Conservation (phyloP, 2,797 vertebrate species). For the Chrosomus eos region DNA sequence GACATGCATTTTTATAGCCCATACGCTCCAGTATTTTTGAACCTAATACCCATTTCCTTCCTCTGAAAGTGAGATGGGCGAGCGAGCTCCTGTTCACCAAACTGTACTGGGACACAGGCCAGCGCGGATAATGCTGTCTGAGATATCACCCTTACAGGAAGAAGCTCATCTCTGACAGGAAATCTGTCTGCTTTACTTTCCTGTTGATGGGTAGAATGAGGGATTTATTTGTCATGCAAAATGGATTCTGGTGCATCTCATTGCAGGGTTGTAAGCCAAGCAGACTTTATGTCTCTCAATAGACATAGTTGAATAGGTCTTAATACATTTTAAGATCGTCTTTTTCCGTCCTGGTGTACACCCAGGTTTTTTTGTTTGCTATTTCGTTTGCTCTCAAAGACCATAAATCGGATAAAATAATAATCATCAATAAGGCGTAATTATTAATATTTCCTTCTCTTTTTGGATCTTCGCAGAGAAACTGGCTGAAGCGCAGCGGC, state of each 20-base stretch:
- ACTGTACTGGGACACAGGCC: conserved; percentile 36
- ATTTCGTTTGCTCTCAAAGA: not conserved
- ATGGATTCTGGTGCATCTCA: conserved; percentile 28
- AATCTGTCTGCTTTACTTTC: conserved; percentile 38
- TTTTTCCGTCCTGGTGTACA: not conserved
- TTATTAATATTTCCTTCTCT: not conserved
- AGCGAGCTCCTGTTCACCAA: conserved; percentile 29
- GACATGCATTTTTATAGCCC: conserved; percentile 59
- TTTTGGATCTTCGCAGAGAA: conserved; percentile 81
- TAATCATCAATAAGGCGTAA: not conserved
- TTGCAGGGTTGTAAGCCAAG: conserved; percentile 6
- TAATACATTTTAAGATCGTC: not conserved
- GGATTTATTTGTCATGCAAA: conserved; percentile 25
- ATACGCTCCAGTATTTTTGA: conserved; percentile 66
- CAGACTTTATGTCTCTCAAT: conserved; percentile 13
- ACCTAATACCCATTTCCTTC: conserved; percentile 62
- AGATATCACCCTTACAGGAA: conserved; percentile 55
- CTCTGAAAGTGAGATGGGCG: conserved; percentile 58
- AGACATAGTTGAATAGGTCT: not conserved
- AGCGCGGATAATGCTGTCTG: conserved; percentile 23
- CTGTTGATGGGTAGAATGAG: conserved; percentile 30
- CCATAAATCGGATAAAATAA: not conserved
- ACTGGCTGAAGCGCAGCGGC: conserved; percentile 93
- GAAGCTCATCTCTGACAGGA: conserved; percentile 35
- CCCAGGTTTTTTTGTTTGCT: not conserved